Conservation (phyloP, 2,797 vertebrate species). For the Streptopelia turtur region DNA sequence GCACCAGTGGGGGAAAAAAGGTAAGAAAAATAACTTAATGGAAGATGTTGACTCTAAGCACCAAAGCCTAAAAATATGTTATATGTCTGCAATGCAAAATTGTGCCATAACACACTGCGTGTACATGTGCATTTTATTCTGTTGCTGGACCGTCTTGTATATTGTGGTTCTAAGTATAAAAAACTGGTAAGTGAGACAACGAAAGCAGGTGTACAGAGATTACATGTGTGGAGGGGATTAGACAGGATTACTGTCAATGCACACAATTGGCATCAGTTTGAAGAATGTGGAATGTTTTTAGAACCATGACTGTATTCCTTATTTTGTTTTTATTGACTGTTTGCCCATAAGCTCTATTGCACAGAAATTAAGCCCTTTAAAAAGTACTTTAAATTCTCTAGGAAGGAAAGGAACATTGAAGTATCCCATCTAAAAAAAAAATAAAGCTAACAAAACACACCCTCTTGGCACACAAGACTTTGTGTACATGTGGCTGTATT, state of each 20-base stretch:
- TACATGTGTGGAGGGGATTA: constrained; percentile 32
- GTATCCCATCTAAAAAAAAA: neutral
- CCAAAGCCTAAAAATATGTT: neutral
- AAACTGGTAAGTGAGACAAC: constrained; percentile 2
- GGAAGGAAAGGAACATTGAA: neutral
- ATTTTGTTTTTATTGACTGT: constrained; percentile 27
- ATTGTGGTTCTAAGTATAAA: neutral
- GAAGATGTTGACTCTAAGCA: neutral
- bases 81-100: neutral
- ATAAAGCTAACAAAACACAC: neutral
- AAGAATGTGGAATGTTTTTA: constrained; percentile 34
- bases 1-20: neutral
- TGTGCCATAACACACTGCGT: neutral
- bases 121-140: neutral
- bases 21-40: neutral
- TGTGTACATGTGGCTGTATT: neutral
- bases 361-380: neutral
- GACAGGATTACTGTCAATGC: constrained; percentile 34
- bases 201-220: constrained; percentile 46
- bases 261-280: neutral
- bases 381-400: neutral
- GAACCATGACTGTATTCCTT: constrained; percentile 1
- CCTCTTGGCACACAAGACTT: rapidly evolving
- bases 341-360: neutral
- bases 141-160: neutral